Evolutionary conservation across 2,888 invertebrate genomes (phyloP).

Genomic region (Platycheirus albimanus): DNA sequence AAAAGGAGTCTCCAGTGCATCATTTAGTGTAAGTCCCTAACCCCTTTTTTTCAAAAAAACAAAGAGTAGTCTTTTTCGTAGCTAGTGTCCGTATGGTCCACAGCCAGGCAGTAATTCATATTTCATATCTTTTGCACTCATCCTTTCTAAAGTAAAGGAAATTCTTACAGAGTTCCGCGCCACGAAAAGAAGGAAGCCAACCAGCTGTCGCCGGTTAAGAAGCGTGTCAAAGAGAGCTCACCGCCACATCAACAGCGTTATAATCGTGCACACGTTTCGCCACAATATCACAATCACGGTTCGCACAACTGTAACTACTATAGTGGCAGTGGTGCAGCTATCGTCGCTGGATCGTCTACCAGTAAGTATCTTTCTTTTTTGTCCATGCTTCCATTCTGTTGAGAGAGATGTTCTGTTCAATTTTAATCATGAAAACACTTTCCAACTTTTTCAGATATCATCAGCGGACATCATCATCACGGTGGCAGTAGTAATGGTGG

Average conservation of each 20-base stretch:
- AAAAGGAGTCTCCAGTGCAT: conserved; percentile 84
- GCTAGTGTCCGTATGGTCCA: conserved; percentile 56
- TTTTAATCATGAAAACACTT: background rate
- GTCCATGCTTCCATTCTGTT: background rate
- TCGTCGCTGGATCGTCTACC: conserved; percentile 78
- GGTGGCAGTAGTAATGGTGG: conserved; percentile 74
- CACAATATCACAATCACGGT: conserved; percentile 80
- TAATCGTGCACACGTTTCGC: conserved; percentile 82
- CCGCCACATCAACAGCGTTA: conserved; percentile 87
- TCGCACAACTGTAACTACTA: conserved; percentile 81
- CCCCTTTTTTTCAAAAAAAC: background rate
- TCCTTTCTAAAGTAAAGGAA: conserved; percentile 79
- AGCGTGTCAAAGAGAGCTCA: conserved; percentile 97
- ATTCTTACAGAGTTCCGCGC: conserved; percentile 83
- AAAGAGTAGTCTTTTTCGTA: conserved; percentile 34
- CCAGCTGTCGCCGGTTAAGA: conserved; percentile 97
- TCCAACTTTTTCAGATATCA: conserved; percentile 39
- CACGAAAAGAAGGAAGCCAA: conserved; percentile 92
- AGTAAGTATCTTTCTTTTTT: conserved; percentile 77
- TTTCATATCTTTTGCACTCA: conserved; percentile 61
- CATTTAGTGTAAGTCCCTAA: conserved; percentile 81
- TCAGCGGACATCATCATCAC: conserved; percentile 71
- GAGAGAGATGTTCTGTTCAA: background rate
- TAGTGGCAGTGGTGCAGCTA: conserved; percentile 75
- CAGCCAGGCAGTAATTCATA: conserved; percentile 65